Conservation (phyloP, 2,113 vertebrate genomes). For the Motacilla tschutschensis region DNA sequence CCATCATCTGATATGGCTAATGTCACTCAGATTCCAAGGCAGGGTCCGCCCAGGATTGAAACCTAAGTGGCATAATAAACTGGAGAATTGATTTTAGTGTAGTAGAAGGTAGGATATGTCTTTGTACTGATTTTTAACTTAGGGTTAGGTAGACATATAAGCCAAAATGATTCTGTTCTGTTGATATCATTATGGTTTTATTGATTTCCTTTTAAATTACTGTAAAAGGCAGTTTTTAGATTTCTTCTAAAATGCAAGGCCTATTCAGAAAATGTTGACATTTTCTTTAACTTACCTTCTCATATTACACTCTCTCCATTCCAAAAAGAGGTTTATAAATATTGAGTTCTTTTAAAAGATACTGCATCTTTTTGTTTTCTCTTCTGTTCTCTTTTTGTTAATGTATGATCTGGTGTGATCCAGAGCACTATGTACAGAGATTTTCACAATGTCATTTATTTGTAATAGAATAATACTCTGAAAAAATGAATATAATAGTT, state of each 20-base stretch:
- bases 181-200: neutral
- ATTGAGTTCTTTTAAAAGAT: neutral
- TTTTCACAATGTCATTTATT: neutral
- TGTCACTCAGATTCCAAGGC: neutral
- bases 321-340: neutral
- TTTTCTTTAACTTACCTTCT: neutral
- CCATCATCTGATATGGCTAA: neutral
- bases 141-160: neutral
- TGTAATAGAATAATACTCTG: neutral
- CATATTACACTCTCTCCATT: neutral
- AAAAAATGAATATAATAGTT: neutral
- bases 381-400: neutral
- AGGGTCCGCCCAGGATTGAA: neutral
- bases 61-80: neutral
- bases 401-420: neutral
- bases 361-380: neutral
- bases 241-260: neutral
- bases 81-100: neutral
- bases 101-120: neutral
- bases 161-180: neutral
- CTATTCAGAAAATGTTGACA: neutral
- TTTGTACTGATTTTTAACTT: neutral
- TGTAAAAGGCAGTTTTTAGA: neutral
- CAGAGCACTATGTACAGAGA: neutral
- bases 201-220: neutral